Percentiles rank a stretch among this genome's conserved stretches.
These are phyloP conservation scores for Epinephelus cyanopodus DNA, from an alignment of 2,113 vertebrate genomes.

Conservation along the genomic window DNA sequence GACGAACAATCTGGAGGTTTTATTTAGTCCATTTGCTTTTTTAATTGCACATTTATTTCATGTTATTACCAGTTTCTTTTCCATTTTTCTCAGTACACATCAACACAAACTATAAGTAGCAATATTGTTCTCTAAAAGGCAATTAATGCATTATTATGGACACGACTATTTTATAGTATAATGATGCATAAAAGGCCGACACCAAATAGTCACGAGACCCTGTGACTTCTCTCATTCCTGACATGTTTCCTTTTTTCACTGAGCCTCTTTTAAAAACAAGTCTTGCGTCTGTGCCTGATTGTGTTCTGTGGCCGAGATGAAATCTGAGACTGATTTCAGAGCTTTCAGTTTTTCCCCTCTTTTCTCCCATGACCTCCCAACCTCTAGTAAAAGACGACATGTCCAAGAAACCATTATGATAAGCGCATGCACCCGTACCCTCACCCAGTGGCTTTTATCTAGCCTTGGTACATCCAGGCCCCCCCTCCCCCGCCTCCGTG, in stretches of 20 bases:
- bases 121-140: neutral
- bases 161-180: neutral
- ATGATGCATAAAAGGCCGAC: conserved; percentile 1
- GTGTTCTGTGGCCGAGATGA: conserved; percentile 13
- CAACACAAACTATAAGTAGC: neutral
- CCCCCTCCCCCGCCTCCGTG: conserved; percentile 15
- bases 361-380: conserved; percentile 76
- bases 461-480: conserved; percentile 21
- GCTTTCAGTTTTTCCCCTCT: conserved; percentile 46
- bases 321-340: conserved; percentile 31
- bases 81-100: neutral
- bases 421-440: conserved; percentile 48
- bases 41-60: neutral
- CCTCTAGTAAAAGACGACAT: conserved; percentile 69
- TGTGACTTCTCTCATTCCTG: conserved; percentile 33
- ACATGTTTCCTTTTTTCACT: neutral
- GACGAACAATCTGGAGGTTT: conserved; percentile 4
- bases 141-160: neutral
- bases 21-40: conserved; percentile 14
- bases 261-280: conserved; percentile 26
- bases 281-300: conserved; percentile 24
- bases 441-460: conserved; percentile 60
- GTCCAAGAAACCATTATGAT: conserved; percentile 76
- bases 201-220: conserved; percentile 33
- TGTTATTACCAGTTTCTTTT: neutral